Evolutionary conservation across 1,140 invertebrate genomes (phyloP).

Genomic region (Papilio polytes): DNA sequence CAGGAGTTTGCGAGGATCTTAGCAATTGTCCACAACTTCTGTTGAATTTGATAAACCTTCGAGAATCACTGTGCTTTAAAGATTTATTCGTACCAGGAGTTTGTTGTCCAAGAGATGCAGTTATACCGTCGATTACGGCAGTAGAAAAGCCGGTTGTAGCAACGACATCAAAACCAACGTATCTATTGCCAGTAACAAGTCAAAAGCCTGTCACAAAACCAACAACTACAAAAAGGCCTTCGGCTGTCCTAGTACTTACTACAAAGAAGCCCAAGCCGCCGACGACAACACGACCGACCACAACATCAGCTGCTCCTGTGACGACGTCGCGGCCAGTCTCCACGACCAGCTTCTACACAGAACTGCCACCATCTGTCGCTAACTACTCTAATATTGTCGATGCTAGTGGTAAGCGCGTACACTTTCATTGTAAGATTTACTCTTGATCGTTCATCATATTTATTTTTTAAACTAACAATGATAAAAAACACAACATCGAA

Average conservation of each 20-base stretch:
- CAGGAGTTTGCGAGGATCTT: constrained; percentile 94
- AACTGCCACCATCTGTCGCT: constrained; percentile 63
- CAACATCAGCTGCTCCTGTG: constrained; percentile 48
- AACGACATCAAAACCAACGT: constrained; percentile 77
- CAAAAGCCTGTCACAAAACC: constrained; percentile 62
- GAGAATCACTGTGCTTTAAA: constrained; percentile 96
- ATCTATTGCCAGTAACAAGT: constrained; percentile 81
- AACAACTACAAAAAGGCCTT: constrained; percentile 74
- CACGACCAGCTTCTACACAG: constrained; percentile 70
- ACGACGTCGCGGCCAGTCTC: constrained; percentile 57
- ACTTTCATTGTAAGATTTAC: neutral
- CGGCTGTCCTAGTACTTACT: constrained; percentile 73
- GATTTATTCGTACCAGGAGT: constrained; percentile 95
- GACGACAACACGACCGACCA: constrained; percentile 61
- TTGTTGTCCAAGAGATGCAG: constrained; percentile 89
- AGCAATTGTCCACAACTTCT: constrained; percentile 94
- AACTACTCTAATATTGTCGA: constrained; percentile 81
- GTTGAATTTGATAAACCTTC: constrained; percentile 91
- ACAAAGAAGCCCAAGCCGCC: constrained; percentile 73
- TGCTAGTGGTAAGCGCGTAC: constrained; percentile 67
- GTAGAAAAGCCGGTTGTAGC: constrained; percentile 65
- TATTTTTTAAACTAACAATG: too few species aligned
- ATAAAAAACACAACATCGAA: too few species aligned
- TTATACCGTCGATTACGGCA: constrained; percentile 65
- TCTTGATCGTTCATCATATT: neutral